Evolutionary conservation across 2,113 vertebrate species (phyloP), one percentile per base, ranked within the genome.

Genomic region (Chionis minor): DNA sequence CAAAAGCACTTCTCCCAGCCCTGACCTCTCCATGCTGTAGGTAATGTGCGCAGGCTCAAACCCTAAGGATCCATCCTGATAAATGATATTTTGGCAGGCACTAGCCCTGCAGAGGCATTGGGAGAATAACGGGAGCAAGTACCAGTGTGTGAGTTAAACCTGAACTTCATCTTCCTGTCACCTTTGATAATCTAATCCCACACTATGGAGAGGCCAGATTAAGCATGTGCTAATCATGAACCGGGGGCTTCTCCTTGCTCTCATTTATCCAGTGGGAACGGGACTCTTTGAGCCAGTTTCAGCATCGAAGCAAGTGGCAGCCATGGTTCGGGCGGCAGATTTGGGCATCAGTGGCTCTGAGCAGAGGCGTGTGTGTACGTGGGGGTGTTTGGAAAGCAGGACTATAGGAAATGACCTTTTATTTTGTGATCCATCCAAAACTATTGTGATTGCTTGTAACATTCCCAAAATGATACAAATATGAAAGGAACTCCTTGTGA

Each of bases 281-380:
- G 47, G 47, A 54, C 44, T 26, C n/a, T 44, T 14, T 19, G 27
- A 66, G 45, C 52, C 32, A 45, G 9, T 55, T 89, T 63, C 30
- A n/a, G 17, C 40, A 38, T 21, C 2, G 4, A 28, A 83, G 26
- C 44, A 58, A 72, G 18, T 5, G 4, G 14, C 21, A 38, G 33
- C 52, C 58, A 45, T 49, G n/a, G 11, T 69, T 55, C 0, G 1
- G 35, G 45, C 0, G 0, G 21, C 56, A 61, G 56, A 51, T 70
- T 44, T 58, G 51, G 35, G 23, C 18, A 38, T 55, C 40, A 18
- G 61, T 23, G 30, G 19, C 11, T 13, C 33, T 47, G 26, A 83
- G 38, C 70, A 65, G 33, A 77, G 22, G 30, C 1, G 0, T 15
- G 22, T n/a, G 8, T 49, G 19, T 32, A 35, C 18, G 12, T 10